phyloP scores from a whole-genome alignment of 2,888 invertebrate genomes.

The Drosophila colorata region DNA sequence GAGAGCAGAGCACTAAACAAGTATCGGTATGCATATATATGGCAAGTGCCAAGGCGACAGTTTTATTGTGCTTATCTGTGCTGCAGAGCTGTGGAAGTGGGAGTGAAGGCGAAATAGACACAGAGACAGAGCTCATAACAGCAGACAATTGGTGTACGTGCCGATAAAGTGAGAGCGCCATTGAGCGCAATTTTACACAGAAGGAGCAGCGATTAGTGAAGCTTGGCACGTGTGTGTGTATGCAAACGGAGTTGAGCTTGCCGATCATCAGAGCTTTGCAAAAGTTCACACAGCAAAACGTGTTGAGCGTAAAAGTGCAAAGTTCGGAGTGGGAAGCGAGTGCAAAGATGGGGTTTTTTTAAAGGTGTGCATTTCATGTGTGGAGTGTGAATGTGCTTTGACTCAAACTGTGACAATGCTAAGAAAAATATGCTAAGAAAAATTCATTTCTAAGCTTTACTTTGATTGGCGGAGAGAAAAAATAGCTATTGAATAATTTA shows the following conservation, averaged over 20 bases:
- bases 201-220: constrained; percentile 2
- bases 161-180: constrained; percentile 43
- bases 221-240: constrained; percentile 13
- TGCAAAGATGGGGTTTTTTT: too few species aligned
- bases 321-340: neutral
- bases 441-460: neutral
- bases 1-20: constrained; percentile 29
- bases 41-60: constrained; percentile 78
- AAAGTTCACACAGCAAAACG: neutral
- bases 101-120: neutral
- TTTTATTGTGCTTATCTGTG: constrained; percentile 77
- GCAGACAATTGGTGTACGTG: constrained; percentile 54
- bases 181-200: constrained; percentile 23
- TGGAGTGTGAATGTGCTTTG: neutral
- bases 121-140: constrained; percentile 8
- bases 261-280: constrained; percentile 16
- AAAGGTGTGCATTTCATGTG: neutral
- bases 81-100: constrained; percentile 11
- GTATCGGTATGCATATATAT: constrained; percentile 67
- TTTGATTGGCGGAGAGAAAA: neutral
- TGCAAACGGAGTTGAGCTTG: constrained; percentile 12
- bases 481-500: too few species aligned
- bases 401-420: neutral
- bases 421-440: neutral
- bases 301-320: neutral